Evolutionary conservation across 2,113 vertebrate species (phyloP), one percentile per base, ranked within the genome.

Genomic region (Sclerurus mexicanus): DNA sequence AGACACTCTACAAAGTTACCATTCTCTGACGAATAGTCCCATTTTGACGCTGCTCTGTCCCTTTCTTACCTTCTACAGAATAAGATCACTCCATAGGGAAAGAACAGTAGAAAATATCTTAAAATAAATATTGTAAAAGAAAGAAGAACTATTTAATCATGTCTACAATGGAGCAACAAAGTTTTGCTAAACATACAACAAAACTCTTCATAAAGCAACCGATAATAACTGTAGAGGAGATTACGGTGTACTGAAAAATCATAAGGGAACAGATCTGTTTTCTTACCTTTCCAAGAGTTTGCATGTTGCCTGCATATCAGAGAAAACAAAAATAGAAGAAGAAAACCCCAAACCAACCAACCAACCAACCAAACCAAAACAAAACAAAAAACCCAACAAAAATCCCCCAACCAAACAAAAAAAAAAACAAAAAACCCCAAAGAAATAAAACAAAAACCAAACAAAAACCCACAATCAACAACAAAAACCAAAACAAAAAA

Each of bases 291-390:
- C 74, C 5, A 1, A 64, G 42, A 64, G 2, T 3, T 6, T 37
- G 7, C 5, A 25, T 33, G 10, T 27, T 63, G 9, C 22, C 10
- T 1, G 0, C 1, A 18, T 18, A 6, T 8, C 21, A 62, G 33
- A 74, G 25, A 28, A 86, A 79, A 59, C 2, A 25, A 23, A 42
- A 39, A 50, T 2, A 39, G 4, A 42, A 16, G 10, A 37, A 30
- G 50, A 50, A 27, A 27, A 16, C 33, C 1, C 6, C 9, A 28
- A 24, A 27, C 30, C 46, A 44, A 44, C 16, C 40, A 40, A 40
- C 13, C 40, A 40, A 40, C 40, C 44, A 44, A 44, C 40, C 40
- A 42, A 42, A 42, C 14, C 40, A 42, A 23, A 14, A 5, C 4
- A 13, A n/a, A 28, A 44, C 17, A 46, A 46, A 46, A 46, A 46